Conservation (phyloP, 2,888 invertebrate genomes). For the Ypsolopha scabrella region DNA sequence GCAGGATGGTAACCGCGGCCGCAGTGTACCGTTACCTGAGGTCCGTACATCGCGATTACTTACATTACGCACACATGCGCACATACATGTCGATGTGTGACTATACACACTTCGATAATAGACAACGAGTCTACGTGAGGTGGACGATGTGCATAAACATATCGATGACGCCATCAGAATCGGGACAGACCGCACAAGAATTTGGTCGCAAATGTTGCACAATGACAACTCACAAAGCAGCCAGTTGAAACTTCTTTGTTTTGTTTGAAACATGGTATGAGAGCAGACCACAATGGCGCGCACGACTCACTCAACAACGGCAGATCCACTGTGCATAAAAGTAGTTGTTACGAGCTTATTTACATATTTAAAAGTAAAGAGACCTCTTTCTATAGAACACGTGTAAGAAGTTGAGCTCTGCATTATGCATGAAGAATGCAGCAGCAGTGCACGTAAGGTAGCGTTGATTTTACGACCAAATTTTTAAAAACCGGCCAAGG, state of each 20-base stretch:
- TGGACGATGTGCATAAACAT: not conserved
- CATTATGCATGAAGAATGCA: not conserved
- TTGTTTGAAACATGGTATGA: not conserved
- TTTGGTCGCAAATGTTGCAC: no score
- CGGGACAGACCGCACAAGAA: no score
- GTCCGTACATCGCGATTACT: not conserved
- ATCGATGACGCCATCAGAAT: not conserved
- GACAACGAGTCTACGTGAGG: not conserved
- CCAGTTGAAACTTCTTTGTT: not conserved
- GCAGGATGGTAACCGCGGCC: not conserved
- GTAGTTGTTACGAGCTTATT: not conserved
- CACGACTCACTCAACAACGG: not conserved
- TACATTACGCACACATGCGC: no score
- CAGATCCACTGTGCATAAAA: not conserved
- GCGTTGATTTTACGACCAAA: no score
- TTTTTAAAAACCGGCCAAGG: no score
- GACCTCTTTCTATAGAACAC: not conserved
- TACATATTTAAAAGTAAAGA: conserved; percentile 1
- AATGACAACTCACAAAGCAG: no score
- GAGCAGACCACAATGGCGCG: not conserved
- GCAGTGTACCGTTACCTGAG: not conserved
- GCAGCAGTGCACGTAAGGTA: not conserved
- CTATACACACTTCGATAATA: not conserved
- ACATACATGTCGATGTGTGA: no score
- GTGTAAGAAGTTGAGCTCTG: not conserved